Evolutionary conservation across 1,140 invertebrate genomes (phyloP).

Genomic region (Aphaenogaster rudis): DNA sequence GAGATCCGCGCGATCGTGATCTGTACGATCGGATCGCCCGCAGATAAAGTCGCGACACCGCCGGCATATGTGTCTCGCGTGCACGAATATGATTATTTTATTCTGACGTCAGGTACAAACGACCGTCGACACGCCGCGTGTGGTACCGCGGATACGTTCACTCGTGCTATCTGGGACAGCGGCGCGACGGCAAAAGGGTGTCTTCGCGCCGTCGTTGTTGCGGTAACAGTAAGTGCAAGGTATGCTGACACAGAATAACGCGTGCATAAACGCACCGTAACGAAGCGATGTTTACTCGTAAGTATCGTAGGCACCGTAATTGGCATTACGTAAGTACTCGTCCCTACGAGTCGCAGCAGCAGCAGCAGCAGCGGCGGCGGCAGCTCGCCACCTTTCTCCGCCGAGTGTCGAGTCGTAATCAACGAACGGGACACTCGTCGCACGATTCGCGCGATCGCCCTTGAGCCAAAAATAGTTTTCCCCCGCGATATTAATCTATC

Average conservation of each 20-base stretch:
- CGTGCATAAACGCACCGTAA: slow-evolving; percentile 68
- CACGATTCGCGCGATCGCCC: slow-evolving; percentile 54
- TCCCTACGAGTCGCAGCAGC: slow-evolving; percentile 58
- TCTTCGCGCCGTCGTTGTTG: slow-evolving; percentile 39
- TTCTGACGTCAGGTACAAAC: slow-evolving; percentile 52
- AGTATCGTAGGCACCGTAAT: slow-evolving; percentile 68
- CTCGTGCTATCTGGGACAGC: slow-evolving; percentile 54
- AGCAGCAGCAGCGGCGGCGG: slow-evolving; percentile 60
- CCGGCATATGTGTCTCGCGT: slow-evolving; percentile 12
- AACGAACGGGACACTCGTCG: slow-evolving; percentile 54
- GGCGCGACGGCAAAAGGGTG: slow-evolving; percentile 29
- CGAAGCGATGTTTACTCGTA: slow-evolving; percentile 67
- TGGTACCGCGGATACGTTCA: slow-evolving; percentile 51
- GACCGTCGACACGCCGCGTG: neutral
- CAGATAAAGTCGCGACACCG: slow-evolving; percentile 12
- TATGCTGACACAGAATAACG: slow-evolving; percentile 67
- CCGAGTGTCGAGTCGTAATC: slow-evolving; percentile 42
- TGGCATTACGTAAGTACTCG: slow-evolving; percentile 80
- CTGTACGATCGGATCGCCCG: neutral
- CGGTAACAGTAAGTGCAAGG: slow-evolving; percentile 63
- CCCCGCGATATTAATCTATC: slow-evolving; percentile 47
- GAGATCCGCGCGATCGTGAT: slow-evolving; percentile 6
- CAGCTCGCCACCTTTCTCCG: slow-evolving; percentile 81
- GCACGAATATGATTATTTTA: slow-evolving; percentile 42
- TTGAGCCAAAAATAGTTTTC: slow-evolving; percentile 60